Evolutionary conservation across 2,888 invertebrate genomes (phyloP).

Genomic region (Baronia brevicornis): DNA sequence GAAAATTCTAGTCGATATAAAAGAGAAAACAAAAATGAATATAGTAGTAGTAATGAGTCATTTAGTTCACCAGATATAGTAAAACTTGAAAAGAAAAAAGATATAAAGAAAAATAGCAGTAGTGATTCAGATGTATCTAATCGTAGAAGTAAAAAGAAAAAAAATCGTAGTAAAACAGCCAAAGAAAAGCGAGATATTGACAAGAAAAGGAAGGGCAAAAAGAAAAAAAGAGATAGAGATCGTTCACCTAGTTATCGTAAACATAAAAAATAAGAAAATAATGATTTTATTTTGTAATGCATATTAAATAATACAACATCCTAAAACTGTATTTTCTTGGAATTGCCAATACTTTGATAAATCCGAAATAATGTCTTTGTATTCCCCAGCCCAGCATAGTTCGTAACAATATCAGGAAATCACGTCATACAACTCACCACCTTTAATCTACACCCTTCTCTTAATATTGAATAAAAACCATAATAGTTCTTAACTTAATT

Average conservation of each 20-base stretch:
- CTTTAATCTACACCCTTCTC: too few species aligned
- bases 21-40: conserved; percentile 28
- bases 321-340: too few species aligned
- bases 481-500: too few species aligned
- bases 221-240: conserved; percentile 70
- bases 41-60: conserved; percentile 44
- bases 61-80: conserved; percentile 40
- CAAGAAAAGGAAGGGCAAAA: conserved; percentile 75
- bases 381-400: too few species aligned
- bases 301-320: conserved; percentile 10
- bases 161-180: conserved; percentile 47
- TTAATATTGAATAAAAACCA: too few species aligned
- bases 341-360: too few species aligned
- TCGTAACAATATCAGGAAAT: too few species aligned
- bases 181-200: conserved; percentile 69
- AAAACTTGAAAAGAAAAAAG: conserved; percentile 26
- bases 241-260: conserved; percentile 69
- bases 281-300: conserved; percentile 18
- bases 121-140: conserved; percentile 34
- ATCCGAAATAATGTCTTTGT: too few species aligned
- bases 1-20: conserved; percentile 19
- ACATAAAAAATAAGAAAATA: conserved; percentile 54
- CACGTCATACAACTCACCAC: too few species aligned
- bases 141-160: conserved; percentile 32
- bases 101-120: conserved; percentile 30